phyloP scores from a whole-genome alignment of 2,797 vertebrate species.

The Helicolenus hilgendorfi region DNA sequence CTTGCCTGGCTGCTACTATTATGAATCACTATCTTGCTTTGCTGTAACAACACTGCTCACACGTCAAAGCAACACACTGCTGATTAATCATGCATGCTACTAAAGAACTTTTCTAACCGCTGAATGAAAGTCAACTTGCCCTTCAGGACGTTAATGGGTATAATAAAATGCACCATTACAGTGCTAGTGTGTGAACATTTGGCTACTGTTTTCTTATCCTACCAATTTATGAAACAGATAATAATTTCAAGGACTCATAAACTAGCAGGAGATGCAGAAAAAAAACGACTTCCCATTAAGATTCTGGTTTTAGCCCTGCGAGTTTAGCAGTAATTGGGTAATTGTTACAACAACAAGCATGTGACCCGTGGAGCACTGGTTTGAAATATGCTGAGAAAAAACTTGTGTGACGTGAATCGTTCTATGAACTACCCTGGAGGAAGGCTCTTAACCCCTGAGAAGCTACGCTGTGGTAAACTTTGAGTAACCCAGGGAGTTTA shows the following conservation, averaged over 20 bases:
- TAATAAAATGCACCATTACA: not conserved
- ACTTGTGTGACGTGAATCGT: not conserved
- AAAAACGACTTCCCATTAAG: not conserved
- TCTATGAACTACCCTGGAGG: not conserved
- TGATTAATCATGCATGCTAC: not conserved
- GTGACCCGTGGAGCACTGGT: not conserved
- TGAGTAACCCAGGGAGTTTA: not conserved
- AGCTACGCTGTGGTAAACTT: not conserved
- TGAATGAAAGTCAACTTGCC: not conserved
- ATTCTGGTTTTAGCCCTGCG: not conserved
- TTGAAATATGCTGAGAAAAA: not conserved
- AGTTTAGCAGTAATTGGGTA: not conserved
- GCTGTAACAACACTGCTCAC: not conserved
- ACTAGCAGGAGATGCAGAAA: not conserved
- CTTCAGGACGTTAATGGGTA: not conserved
- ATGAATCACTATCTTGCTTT: conserved; percentile 22
- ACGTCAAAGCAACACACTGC: not conserved
- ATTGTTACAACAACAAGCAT: not conserved
- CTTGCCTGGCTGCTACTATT: not conserved
- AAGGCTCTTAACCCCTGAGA: not conserved
- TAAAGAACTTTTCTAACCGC: not conserved
- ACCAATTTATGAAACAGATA: not conserved
- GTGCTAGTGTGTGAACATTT: not conserved
- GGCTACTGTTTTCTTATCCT: not conserved
- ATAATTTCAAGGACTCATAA: not conserved